phyloP scores from a whole-genome alignment of 2,113 vertebrate genomes.

The Nothobranchius furzeri region DNA sequence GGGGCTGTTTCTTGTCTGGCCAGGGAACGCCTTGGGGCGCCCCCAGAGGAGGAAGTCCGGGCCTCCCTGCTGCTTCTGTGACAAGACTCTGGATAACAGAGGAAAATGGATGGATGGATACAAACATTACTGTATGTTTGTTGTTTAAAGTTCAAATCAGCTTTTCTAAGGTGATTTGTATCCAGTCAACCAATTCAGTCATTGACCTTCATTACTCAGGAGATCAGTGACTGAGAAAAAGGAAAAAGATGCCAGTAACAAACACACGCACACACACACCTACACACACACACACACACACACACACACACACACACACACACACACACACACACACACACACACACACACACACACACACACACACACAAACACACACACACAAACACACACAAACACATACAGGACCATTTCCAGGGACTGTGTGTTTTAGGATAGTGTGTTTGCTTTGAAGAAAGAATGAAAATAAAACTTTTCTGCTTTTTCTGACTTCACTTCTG shows the following conservation, averaged over 20 bases:
- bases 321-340: conserved; percentile 19
- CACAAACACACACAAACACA: conserved; percentile 17
- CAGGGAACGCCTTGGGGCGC: too few relatives aligned
- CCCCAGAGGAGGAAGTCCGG: too few relatives aligned
- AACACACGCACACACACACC: conserved; percentile 8
- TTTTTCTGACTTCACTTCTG: conserved; percentile 36
- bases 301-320: conserved; percentile 15
- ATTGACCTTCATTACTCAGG: conserved; percentile 1
- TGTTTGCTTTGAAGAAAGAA: not conserved
- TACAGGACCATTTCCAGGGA: conserved; percentile 19
- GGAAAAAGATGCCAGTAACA: not conserved
- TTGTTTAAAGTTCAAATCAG: not conserved
- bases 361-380: conserved; percentile 17
- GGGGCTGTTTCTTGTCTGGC: too few relatives aligned
- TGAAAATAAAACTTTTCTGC: conserved; percentile 17
- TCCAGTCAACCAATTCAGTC: not conserved
- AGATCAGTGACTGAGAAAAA: not conserved
- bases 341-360: conserved; percentile 7
- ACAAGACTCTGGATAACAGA: too few relatives aligned
- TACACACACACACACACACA: conserved; percentile 19
- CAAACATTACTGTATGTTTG: not conserved
- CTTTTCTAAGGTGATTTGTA: not conserved
- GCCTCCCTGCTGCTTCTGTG: too few relatives aligned
- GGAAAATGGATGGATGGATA: too few relatives aligned
- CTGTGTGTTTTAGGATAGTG: conserved; percentile 7